Base-by-base conservation (phyloP, 2,888 invertebrate species). In the Sminthurinus aureus region DNA sequence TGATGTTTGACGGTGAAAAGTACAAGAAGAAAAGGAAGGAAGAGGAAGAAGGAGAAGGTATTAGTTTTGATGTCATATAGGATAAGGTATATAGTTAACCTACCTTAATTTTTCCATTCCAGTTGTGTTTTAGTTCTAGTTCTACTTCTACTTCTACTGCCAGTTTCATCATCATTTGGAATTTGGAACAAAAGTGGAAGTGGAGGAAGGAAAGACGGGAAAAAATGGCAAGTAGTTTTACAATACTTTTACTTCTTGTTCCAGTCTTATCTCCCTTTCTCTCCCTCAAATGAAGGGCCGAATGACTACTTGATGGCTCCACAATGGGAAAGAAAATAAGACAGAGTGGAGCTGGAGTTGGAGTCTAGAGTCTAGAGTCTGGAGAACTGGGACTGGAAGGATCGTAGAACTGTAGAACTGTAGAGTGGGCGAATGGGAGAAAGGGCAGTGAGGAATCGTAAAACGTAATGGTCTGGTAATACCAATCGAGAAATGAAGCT, bases 401-500 rank as follows among this genome's bases (percentile, higher is more conserved):
- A 71, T 13, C 1, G 71, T n/a, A 20, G 12, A n/a, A 8, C 18
- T 64, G 58, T 20, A 51, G 26, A 78, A 6, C 6, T 9, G 24
- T 9, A 69, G 24, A 69, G 6, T 38, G 38, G 64, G 38, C 50
- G 66, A 66, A 66, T 81, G 80, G 73, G 79, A 81, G 80, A 73
- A 26, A 73, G 81, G 81, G 74, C 81, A 81, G 81, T 38, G 38
- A 38, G 74, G 73, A 71, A 50, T 83, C 83, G 78, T 83, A 83
- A 83, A 83, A 83, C 20, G 77, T 77, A 83, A 83, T 83, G 83
- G 78, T 69, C 79, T 83, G 83, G 83, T 78, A 83, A 83, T 73
- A 83, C 83, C 83, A 79, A 83, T 83, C 73, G 78, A 78, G 66
- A 77, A 83, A 83, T 83, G 78, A 83, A 83, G 83, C 83, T 78